Evolutionary conservation across 2,888 invertebrate genomes (phyloP).

Genomic region (Neoitamus cyanurus): DNA sequence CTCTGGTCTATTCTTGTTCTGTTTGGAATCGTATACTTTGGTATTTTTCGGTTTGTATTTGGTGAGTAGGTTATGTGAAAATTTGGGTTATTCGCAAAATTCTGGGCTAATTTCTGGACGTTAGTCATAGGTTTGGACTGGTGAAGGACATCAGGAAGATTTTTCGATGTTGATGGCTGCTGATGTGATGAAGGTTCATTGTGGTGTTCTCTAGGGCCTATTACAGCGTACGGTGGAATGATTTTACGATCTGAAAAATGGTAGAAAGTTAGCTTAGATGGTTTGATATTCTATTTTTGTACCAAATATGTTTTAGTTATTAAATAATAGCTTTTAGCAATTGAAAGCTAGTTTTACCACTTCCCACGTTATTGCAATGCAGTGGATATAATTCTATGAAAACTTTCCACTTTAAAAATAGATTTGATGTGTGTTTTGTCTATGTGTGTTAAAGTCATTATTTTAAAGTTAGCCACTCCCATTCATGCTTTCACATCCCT

Average conservation of each 20-base stretch:
- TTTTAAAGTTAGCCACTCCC: neutral
- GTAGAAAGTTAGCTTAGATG: neutral
- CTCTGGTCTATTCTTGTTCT: conserved; percentile 16
- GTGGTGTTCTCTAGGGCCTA: conserved; percentile 43
- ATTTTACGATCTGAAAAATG: conserved; percentile 43
- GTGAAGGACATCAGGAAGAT: conserved; percentile 56
- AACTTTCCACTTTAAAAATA: neutral
- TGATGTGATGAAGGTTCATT: conserved; percentile 39
- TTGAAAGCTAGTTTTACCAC: neutral
- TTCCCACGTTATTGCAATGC: neutral
- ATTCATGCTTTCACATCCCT: neutral
- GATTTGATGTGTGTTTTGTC: neutral
- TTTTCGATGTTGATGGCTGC: conserved; percentile 56
- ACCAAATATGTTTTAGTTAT: neutral
- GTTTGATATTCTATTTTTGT: neutral
- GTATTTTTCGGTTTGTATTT: conserved; percentile 53
- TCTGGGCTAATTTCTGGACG: conserved; percentile 60
- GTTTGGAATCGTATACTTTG: conserved; percentile 56
- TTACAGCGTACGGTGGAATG: conserved; percentile 53
- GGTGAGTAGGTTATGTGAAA: conserved; percentile 55
- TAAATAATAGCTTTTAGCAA: neutral
- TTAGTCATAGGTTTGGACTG: conserved; percentile 56
- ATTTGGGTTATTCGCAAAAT: conserved; percentile 60
- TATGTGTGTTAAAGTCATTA: neutral
- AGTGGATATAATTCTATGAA: neutral